Evolutionary conservation across 2,888 invertebrate genomes (phyloP).

Genomic region (Clivina fossor): DNA sequence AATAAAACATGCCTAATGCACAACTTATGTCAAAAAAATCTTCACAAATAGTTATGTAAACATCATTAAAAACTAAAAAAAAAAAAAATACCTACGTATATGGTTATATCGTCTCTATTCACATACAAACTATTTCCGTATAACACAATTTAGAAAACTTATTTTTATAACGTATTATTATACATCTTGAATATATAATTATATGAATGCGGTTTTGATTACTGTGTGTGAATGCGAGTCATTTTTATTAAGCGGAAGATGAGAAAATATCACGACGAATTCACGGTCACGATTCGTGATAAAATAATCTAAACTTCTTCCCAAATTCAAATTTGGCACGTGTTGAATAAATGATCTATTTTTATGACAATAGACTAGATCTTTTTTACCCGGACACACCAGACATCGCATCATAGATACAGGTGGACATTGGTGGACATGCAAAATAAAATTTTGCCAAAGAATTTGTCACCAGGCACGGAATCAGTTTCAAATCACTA

Average conservation of each 20-base stretch:
- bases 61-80: no score
- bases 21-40: no score
- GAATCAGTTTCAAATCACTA: background rate
- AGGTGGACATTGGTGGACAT: background rate
- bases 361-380: background rate
- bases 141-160: background rate
- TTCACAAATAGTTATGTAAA: no score
- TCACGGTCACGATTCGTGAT: conserved; percentile 19
- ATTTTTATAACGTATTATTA: background rate
- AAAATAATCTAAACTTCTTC: background rate
- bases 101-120: background rate
- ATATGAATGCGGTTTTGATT: background rate
- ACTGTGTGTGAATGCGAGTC: background rate
- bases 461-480: background rate
- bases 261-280: conserved; percentile 22
- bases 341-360: background rate
- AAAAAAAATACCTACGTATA: no score
- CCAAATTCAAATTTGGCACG: conserved; percentile 8
- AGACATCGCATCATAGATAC: background rate
- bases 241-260: conserved; percentile 1
- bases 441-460: background rate
- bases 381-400: background rate
- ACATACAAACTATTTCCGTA: background rate
- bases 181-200: background rate
- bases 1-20: no score